These are phyloP conservation scores for Holocentrus rufus DNA, from an alignment of 2,797 vertebrate species.

Conservation along the genomic window DNA sequence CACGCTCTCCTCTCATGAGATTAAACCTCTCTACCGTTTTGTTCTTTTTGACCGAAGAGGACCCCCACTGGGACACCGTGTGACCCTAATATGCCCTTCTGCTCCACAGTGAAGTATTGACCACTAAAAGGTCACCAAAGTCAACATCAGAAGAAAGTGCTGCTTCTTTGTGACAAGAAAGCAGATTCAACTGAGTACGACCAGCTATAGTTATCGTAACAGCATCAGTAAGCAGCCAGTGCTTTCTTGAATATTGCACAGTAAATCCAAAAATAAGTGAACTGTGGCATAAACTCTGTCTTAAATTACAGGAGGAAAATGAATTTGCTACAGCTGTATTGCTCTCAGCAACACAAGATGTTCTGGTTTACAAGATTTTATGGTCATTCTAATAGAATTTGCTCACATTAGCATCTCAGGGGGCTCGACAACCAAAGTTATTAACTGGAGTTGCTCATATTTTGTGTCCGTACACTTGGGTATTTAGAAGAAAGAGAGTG, in stretches of 20 bases:
- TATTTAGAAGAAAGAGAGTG: too few species aligned
- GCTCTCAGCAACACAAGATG: too few species aligned
- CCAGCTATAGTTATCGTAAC: background rate
- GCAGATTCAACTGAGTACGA: conserved; percentile 5
- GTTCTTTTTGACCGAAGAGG: conserved; percentile 50
- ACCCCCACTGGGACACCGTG: conserved; percentile 48
- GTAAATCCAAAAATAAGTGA: too few species aligned
- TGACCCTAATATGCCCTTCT: conserved; percentile 50
- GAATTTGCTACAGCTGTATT: too few species aligned
- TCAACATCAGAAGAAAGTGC: conserved; percentile 29
- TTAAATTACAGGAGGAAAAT: background rate
- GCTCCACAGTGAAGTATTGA: conserved; percentile 42
- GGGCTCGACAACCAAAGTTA: too few species aligned
- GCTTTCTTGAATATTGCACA: too few species aligned
- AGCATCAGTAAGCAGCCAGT: too few species aligned
- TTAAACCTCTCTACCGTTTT: conserved; percentile 61
- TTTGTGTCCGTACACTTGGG: too few species aligned
- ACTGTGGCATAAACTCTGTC: background rate
- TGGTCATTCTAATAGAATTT: too few species aligned
- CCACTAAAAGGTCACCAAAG: conserved; percentile 48
- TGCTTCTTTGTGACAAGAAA: background rate
- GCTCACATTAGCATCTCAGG: too few species aligned
- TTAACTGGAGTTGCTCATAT: too few species aligned
- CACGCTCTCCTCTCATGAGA: conserved; percentile 53
- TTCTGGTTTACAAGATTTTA: too few species aligned